These are phyloP conservation scores for Tolypeutes matacus DNA, from an alignment of 2,797 vertebrate genomes.

Conservation along the genomic window DNA sequence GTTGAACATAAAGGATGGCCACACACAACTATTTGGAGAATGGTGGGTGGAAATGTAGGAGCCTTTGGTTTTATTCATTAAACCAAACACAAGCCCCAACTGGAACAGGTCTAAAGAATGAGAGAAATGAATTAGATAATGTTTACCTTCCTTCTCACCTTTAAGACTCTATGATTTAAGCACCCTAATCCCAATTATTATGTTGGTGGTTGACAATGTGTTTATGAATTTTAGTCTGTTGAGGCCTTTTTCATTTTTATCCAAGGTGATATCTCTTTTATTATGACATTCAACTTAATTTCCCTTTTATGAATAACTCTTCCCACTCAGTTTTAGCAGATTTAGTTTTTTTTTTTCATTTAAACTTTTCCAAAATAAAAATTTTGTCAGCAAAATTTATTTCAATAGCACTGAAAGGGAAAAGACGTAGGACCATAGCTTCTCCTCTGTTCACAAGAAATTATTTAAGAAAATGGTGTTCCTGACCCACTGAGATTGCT, in stretches of 20 bases:
- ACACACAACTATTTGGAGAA: neutral
- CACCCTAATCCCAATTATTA: neutral
- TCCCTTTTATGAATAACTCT: constrained; percentile 31
- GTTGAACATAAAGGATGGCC: neutral
- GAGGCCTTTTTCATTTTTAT: constrained; percentile 5
- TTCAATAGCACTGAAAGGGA: neutral
- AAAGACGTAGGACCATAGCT: neutral
- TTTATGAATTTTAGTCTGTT: neutral
- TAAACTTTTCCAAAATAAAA: constrained; percentile 14
- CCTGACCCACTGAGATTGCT: neutral
- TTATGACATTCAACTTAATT: neutral
- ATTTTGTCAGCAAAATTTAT: constrained; percentile 41
- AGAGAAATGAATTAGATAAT: neutral
- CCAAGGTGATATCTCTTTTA: neutral
- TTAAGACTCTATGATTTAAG: neutral
- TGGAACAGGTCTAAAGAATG: neutral
- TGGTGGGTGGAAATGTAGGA: neutral
- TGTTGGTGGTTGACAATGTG: neutral
- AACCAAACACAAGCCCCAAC: neutral
- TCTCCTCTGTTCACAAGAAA: neutral
- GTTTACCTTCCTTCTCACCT: neutral
- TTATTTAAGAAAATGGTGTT: neutral
- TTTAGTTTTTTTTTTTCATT: neutral
- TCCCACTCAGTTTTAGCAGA: neutral
- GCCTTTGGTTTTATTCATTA: neutral